phyloP scores from a whole-genome alignment of 2,113 vertebrate species.

The Progne subis region DNA sequence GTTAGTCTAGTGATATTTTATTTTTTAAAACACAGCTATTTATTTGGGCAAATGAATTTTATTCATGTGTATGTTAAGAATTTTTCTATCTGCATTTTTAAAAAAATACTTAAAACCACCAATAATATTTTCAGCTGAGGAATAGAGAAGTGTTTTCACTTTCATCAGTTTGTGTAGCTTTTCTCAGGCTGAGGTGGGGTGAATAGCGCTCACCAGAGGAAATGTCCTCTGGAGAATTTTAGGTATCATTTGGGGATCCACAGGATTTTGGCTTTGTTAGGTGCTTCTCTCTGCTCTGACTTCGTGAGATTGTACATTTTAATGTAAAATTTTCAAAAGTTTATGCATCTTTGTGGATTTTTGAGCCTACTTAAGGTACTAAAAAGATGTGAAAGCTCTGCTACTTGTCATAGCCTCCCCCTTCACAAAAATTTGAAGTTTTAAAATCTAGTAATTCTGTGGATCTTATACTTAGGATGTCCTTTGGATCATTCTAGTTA shows the following conservation, averaged over 20 bases:
- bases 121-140: neutral
- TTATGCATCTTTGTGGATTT: neutral
- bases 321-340: neutral
- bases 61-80: neutral
- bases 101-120: neutral
- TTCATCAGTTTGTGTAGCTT: neutral
- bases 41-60: neutral
- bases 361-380: neutral
- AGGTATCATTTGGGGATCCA: neutral
- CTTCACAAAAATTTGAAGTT: neutral
- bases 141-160: neutral
- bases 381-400: neutral
- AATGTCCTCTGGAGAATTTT: neutral
- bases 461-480: neutral
- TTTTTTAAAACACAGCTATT: neutral
- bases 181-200: neutral
- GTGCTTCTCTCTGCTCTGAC: neutral
- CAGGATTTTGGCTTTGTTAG: neutral
- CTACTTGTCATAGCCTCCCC: neutral
- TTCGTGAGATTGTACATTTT: neutral
- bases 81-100: neutral
- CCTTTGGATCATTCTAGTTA: neutral
- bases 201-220: neutral
- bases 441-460: neutral
- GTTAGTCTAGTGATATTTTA: neutral